Evolutionary conservation across 2,888 invertebrate genomes (phyloP), one percentile per base, ranked within the genome.

Genomic region (Masnerella sp.): DNA sequence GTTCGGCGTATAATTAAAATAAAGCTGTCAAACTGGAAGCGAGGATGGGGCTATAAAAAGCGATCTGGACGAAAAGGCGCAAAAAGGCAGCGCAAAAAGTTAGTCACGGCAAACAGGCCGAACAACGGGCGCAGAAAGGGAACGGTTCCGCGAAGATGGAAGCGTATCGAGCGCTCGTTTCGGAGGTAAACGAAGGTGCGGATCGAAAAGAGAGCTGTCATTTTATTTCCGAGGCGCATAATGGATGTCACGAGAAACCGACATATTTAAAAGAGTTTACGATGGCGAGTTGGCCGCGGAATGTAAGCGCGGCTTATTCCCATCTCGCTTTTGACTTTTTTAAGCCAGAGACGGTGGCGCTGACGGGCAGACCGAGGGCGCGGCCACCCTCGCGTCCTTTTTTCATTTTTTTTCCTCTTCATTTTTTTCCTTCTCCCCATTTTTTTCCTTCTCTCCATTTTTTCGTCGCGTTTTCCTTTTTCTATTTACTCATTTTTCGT

Each of bases 191-290:
- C 52, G 65, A 59, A 65, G 59, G 71, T 59, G 47, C 73, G 70
- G 62, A 56, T 56, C 56, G 58, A 52, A 58, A 58, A 64, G 74
- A 58, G 69, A 64, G 74, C 74, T 74, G 74, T 74, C 74, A 74
- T 69, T 74, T 74, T 64, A 69, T 74, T 74, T 74, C 68, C 58
- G 56, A 22, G 65, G 61, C 42, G 38, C 51, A 73, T 73, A 73
- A 73, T 73, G 65, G 62, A 70, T 76, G 73, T 74, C 71, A 75
- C 64, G 73, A 52, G 79, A 72, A 77, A 61, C 59, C 61, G 75
- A 72, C 73, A 78, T 76, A 75, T 80, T 77, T 67, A 76, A 71
- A 80, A 81, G 81, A 82, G 81, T 83, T 83, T 82, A 79, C 79
- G 79, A 80, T 79, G 78, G 79, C 56, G 51, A 71, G 58, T 42